These are phyloP conservation scores for Microplitis manilae DNA, from an alignment of 2,888 invertebrate species.

Conservation along the genomic window DNA sequence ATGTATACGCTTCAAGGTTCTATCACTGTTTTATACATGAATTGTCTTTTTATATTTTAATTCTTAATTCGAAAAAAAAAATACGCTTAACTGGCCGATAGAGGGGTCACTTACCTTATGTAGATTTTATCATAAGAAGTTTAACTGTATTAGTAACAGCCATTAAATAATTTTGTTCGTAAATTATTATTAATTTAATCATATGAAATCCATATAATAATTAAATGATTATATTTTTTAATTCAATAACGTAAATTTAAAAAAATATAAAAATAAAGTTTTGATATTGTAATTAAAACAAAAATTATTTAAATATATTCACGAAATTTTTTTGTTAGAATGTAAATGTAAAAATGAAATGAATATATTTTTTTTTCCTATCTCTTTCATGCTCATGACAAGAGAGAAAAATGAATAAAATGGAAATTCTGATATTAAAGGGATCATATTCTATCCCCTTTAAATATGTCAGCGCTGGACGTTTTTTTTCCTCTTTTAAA, in stretches of 20 bases:
- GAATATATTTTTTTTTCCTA: neutral
- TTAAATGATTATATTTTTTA: neutral
- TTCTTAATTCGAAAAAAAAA: too few relatives aligned
- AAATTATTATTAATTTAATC: neutral
- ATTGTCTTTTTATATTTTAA: too few relatives aligned
- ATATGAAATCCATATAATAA: neutral
- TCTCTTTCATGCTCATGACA: neutral
- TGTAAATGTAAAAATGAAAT: neutral
- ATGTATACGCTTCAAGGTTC: too few relatives aligned
- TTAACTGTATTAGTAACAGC: neutral
- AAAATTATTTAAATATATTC: neutral
- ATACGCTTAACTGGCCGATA: too few relatives aligned
- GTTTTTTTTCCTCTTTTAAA: neutral
- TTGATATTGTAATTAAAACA: neutral
- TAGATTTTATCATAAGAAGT: neutral
- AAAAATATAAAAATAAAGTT: neutral
- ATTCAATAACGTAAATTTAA: neutral
- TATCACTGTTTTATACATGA: too few relatives aligned
- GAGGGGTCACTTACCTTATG: too few relatives aligned
- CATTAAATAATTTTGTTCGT: neutral
- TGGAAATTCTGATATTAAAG: neutral
- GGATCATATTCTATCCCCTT: neutral
- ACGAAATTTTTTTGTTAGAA: neutral
- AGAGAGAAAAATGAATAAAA: neutral
- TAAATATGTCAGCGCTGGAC: neutral